A percentile compares a stretch with the other conserved stretches of the same genome.
phyloP scores from a whole-genome alignment of 2,113 vertebrate species.

The Tiliqua scincoides region DNA sequence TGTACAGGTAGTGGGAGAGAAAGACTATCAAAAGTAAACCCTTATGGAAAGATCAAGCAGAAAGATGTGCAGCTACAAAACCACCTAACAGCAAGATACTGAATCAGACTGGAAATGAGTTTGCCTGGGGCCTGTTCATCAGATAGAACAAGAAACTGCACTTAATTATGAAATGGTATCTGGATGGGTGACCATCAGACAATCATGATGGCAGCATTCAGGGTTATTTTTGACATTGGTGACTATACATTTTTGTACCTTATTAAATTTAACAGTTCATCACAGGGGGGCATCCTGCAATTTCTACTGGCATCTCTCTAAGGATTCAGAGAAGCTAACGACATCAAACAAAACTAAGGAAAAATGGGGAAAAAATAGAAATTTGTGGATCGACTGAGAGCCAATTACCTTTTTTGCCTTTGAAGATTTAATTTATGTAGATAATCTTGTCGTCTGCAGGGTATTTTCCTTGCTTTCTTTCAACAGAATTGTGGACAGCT shows the following conservation, averaged over 20 bases:
- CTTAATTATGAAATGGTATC: background rate
- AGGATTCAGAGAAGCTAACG: background rate
- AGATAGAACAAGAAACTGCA: background rate
- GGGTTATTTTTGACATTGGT: background rate
- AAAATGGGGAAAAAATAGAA: background rate
- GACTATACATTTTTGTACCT: background rate
- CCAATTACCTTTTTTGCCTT: constrained; percentile 9
- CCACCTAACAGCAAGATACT: background rate
- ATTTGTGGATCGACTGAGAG: background rate
- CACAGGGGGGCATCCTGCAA: background rate
- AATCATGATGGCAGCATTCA: background rate
- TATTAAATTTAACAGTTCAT: background rate
- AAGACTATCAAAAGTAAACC: background rate
- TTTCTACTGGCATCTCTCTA: background rate
- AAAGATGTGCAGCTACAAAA: background rate
- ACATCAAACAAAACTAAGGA: background rate
- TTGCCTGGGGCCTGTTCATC: background rate
- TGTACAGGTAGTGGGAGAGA: no score
- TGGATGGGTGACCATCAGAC: background rate
- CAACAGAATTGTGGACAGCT: background rate
- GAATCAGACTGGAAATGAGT: background rate
- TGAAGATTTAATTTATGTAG: background rate
- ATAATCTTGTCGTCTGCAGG: background rate
- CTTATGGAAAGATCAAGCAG: background rate
- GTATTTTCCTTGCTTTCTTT: background rate